A percentile compares a stretch with the other conserved stretches of the same genome.
Conservation (phyloP, 2,113 vertebrate genomes). For the Chamaetylas fuelleborni region DNA sequence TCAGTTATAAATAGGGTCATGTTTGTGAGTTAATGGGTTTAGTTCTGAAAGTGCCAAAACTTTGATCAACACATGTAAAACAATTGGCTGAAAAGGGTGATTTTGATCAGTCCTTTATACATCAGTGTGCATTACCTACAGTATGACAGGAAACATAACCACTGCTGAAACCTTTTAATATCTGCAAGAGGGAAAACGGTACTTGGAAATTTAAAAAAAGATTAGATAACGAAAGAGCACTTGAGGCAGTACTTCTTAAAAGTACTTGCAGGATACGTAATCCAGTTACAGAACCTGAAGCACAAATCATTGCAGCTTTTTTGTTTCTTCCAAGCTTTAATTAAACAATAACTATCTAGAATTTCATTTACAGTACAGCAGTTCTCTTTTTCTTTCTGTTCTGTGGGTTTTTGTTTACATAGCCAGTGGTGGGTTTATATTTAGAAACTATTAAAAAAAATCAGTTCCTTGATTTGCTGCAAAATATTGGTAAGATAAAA, state of each 20-base stretch:
- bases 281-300: not conserved
- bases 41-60: constrained; percentile 68
- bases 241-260: constrained; percentile 2
- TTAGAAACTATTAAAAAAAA: not conserved
- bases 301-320: not conserved
- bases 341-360: not conserved
- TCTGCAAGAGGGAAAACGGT: constrained; percentile 25
- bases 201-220: constrained; percentile 42
- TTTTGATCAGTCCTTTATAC: constrained; percentile 56
- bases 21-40: constrained; percentile 68
- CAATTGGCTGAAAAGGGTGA: constrained; percentile 40
- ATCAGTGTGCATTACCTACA: constrained; percentile 45
- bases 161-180: constrained; percentile 57
- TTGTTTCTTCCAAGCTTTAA: not conserved
- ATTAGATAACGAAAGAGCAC: constrained; percentile 60
- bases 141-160: constrained; percentile 52
- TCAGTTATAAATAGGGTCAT: constrained; percentile 42
- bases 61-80: constrained; percentile 64
- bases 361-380: not conserved
- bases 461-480: not conserved
- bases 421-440: not conserved
- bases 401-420: not conserved
- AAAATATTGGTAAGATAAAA: not conserved
- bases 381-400: not conserved
- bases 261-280: not conserved